These are phyloP conservation scores for Leptopilina drosophilae DNA, from an alignment of 2,888 invertebrate genomes.

Conservation along the genomic window DNA sequence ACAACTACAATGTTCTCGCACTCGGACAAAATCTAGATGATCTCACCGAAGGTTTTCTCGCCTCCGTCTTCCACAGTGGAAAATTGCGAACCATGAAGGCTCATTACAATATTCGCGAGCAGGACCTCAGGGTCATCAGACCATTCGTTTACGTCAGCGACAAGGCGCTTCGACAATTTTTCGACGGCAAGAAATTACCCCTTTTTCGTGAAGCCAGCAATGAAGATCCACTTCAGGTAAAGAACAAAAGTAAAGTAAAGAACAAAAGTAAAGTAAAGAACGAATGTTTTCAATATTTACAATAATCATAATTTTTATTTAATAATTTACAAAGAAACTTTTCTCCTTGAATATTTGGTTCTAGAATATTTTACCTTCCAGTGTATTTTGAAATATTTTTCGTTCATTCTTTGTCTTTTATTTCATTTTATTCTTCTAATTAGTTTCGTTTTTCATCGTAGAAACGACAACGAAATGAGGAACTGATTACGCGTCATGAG, in stretches of 20 bases:
- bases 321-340: too few relatives aligned
- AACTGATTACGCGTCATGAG: constrained; percentile 86
- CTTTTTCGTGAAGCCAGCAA: constrained; percentile 80
- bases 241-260: constrained; percentile 54
- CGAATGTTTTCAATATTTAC: too few relatives aligned
- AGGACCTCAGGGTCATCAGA: constrained; percentile 88
- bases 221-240: constrained; percentile 78
- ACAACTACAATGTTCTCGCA: constrained; percentile 92
- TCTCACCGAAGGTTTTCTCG: constrained; percentile 88
- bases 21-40: constrained; percentile 92
- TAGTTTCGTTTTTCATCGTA: constrained; percentile 59
- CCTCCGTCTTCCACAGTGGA: constrained; percentile 90
- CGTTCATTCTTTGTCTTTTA: too few relatives aligned
- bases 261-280: too few relatives aligned
- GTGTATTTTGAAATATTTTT: too few relatives aligned
- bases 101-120: constrained; percentile 88
- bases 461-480: constrained; percentile 82
- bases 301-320: too few relatives aligned
- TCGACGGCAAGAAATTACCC: constrained; percentile 85
- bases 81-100: constrained; percentile 87
- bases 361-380: too few relatives aligned
- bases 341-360: too few relatives aligned
- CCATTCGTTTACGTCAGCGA: constrained; percentile 93
- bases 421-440: too few relatives aligned
- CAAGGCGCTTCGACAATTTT: constrained; percentile 85